Evolutionary conservation across 2,113 vertebrate genomes (phyloP).

Genomic region (Peucedramus taeniatus): DNA sequence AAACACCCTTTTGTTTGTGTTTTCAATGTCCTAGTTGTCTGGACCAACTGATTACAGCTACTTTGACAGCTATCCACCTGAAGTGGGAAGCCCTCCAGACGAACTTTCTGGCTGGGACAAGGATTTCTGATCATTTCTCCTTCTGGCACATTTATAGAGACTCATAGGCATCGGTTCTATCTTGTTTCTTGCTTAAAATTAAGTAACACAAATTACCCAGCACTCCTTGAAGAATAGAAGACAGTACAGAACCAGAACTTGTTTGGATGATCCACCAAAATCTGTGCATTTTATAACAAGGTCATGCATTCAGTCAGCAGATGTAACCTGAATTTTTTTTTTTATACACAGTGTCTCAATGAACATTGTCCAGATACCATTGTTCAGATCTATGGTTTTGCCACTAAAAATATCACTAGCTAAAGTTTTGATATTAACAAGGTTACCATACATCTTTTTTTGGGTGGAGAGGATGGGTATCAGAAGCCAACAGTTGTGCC

Average conservation of each 20-base stretch:
- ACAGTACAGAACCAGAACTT: neutral
- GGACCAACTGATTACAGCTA: conserved; percentile 89
- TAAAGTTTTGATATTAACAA: neutral
- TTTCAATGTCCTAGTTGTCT: conserved; percentile 72
- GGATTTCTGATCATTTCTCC: conserved; percentile 80
- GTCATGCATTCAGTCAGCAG: neutral
- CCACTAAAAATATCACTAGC: neutral
- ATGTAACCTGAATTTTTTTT: neutral
- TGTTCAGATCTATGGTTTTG: neutral
- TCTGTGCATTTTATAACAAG: neutral
- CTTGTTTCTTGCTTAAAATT: neutral
- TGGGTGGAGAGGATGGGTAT: neutral
- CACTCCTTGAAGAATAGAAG: neutral
- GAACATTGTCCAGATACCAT: neutral
- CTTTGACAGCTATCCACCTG: conserved; percentile 89
- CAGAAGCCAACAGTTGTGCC: neutral
- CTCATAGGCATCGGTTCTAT: neutral
- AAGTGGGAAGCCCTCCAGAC: conserved; percentile 86
- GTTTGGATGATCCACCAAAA: neutral
- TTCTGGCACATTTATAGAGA: neutral
- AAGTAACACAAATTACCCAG: neutral
- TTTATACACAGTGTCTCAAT: neutral
- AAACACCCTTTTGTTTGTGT: neutral
- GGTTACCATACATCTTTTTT: neutral
- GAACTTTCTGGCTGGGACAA: conserved; percentile 94